Percentiles rank a stretch among this genome's conserved stretches.
Conservation (phyloP, 2,888 invertebrate genomes). For the Drosophila suboccidentalis region DNA sequence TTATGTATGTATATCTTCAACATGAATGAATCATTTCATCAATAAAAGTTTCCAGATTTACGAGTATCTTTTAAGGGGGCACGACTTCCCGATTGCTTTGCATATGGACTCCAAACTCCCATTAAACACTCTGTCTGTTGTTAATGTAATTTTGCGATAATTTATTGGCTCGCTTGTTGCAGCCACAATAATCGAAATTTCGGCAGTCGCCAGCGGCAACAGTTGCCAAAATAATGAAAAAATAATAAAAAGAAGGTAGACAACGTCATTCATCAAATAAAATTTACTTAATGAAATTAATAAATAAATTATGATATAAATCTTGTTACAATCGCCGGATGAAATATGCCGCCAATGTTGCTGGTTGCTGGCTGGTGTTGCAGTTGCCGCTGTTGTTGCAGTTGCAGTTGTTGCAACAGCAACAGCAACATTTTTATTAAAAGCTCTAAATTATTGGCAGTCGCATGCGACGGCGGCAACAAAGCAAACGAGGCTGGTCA, state of each 20-base stretch:
- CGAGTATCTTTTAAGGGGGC: background rate
- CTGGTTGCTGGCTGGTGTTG: constrained; percentile 42
- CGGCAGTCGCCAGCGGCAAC: constrained; percentile 65
- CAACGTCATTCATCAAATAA: constrained; percentile 75
- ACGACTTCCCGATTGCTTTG: constrained; percentile 13
- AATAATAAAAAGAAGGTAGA: constrained; percentile 51
- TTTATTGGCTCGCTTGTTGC: constrained; percentile 54
- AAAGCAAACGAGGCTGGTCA: constrained; percentile 68
- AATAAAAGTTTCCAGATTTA: constrained; percentile 12
- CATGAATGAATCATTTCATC: constrained; percentile 10
- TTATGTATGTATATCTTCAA: background rate
- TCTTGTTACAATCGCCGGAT: constrained; percentile 63
- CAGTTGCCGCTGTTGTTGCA: constrained; percentile 35
- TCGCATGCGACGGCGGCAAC: constrained; percentile 72
- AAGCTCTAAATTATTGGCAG: constrained; percentile 81
- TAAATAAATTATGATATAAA: constrained; percentile 83
- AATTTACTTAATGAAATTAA: constrained; percentile 83
- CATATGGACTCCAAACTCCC: constrained; percentile 17
- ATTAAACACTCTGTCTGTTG: constrained; percentile 56
- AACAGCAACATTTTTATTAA: constrained; percentile 75
- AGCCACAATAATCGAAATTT: constrained; percentile 73
- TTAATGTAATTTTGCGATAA: constrained; percentile 54
- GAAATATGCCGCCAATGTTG: constrained; percentile 50
- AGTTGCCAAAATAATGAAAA: constrained; percentile 27
- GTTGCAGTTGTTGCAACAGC: constrained; percentile 28